Evolutionary conservation across 2,113 vertebrate species (phyloP).

Genomic region (Setophaga coronata): DNA sequence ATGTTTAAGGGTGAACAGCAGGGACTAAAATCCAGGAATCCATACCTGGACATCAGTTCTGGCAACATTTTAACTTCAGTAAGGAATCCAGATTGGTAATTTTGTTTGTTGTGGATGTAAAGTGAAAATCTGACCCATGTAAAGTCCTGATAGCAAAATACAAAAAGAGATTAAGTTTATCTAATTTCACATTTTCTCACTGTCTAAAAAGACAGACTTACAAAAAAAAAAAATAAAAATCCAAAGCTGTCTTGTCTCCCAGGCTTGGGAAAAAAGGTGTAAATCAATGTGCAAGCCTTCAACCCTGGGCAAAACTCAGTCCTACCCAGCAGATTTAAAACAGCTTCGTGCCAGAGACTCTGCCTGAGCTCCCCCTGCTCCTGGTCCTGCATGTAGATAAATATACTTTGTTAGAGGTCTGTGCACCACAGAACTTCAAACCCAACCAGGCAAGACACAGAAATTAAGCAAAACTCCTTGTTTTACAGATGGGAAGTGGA

Average conservation of each 20-base stretch:
- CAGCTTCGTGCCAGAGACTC: neutral
- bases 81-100: neutral
- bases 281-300: neutral
- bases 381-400: neutral
- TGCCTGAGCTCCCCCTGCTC: neutral
- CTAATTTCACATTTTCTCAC: neutral
- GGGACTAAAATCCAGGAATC: neutral
- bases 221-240: neutral
- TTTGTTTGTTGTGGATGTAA: neutral
- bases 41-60: neutral
- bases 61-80: neutral
- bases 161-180: neutral
- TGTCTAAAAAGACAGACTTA: neutral
- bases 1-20: neutral
- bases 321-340: neutral
- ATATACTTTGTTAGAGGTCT: neutral
- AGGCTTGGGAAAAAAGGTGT: neutral
- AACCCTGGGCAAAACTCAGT: neutral
- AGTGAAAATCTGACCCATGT: neutral
- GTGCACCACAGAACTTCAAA: neutral
- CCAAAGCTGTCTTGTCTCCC: neutral
- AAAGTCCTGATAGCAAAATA: neutral
- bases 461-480: neutral
- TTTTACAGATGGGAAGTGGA: neutral
- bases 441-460: neutral